A percentile compares a stretch with the other conserved stretches of the same genome.
These are phyloP conservation scores for Luperina nickerlii DNA, from an alignment of 2,888 invertebrate genomes.

Conservation along the genomic window DNA sequence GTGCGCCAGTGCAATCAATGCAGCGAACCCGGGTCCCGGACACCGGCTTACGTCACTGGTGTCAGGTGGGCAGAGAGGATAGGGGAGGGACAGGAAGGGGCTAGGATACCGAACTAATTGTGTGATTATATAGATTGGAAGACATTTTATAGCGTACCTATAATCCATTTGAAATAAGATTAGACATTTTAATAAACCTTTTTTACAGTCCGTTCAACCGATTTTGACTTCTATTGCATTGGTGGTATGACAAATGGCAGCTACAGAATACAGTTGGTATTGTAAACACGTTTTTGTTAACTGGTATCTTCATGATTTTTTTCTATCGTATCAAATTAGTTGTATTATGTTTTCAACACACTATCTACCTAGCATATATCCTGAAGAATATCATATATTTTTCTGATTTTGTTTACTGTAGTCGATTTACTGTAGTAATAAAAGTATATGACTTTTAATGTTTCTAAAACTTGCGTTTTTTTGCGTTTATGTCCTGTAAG, in stretches of 20 bases:
- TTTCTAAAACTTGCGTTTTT: no score
- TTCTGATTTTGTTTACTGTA: no score
- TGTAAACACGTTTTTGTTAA: background rate
- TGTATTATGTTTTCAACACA: no score
- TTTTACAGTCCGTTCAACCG: background rate
- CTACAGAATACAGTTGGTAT: background rate
- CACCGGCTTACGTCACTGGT: constrained; percentile 33
- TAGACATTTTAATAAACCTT: no score
- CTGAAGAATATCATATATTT: no score
- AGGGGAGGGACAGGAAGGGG: background rate
- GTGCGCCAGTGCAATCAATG: constrained; percentile 72
- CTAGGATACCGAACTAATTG: constrained; percentile 16
- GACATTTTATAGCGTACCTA: background rate
- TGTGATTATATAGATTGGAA: background rate
- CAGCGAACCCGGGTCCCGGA: constrained; percentile 61
- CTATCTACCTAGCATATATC: no score
- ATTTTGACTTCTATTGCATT: background rate
- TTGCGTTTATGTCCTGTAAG: no score
- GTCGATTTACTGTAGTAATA: no score
- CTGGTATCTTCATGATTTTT: no score
- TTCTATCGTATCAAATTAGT: no score
- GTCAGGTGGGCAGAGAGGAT: background rate
- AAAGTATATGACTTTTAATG: no score
- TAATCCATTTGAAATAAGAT: no score
- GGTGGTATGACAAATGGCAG: background rate